Base-by-base conservation (phyloP, 2,113 vertebrate genomes). In the Henicopernis longicauda region DNA sequence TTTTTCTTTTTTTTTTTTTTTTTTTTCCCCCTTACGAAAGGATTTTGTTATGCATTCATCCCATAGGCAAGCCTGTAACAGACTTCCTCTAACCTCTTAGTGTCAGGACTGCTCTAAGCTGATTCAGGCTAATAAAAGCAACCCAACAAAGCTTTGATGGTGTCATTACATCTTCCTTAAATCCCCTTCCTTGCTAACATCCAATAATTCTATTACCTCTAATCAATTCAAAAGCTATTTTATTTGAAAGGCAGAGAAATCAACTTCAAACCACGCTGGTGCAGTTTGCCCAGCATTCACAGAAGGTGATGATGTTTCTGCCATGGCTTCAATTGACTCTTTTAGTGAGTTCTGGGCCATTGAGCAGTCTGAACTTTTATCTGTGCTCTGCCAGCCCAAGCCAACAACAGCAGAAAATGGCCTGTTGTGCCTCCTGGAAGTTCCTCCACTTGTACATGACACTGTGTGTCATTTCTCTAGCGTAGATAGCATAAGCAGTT, bases 91-190 rank as follows among this genome's bases (percentile, higher is more conserved):
- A 94, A 97, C 95, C 95, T 97, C 97, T 94, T 93, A 85, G 85
- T 97, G 97, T 96, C 97, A 97, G 89, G 88, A 83, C 79, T 95
- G 85, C 94, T 97, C 86, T 86, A 93, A 97, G 94, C 97, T 70
- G 95, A 94, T 96, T 96, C 92, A 42, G 93, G 82, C 97, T 98
- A 94, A 91, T 98, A 96, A 98, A 97, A 98, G 97, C 97, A 97
- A 94, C 95, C 92, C 95, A 92, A 94, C 93, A 97, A 97, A 95
- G 97, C 97, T 97, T 98, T 98, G 97, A 98, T 93, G 96, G 97
- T 97, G 91, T 96, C 95, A 84, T 97, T 97, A 96, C 89, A 82
- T 95, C 89, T 91, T 96, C 95, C 89, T 96, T 95, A 94, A 97
- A 97, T 80, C 95, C 96, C 77, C 72, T 94, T 96, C 79, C 92